Evolutionary conservation across 1,140 invertebrate species (phyloP).

Genomic region (Drosophila pandora): DNA sequence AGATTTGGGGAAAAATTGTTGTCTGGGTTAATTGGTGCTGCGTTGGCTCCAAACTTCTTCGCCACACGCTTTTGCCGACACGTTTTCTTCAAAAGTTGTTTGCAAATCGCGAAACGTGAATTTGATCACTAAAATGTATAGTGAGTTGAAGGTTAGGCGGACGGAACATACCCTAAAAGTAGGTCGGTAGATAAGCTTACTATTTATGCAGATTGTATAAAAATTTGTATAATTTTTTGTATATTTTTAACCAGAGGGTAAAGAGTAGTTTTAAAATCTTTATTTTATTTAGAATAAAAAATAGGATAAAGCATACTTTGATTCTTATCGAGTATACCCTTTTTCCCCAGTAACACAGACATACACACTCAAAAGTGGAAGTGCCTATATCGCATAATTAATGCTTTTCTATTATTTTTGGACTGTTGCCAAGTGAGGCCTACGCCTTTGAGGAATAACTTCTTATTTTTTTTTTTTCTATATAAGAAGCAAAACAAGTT

Average conservation of each 20-base stretch:
- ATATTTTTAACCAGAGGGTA: too few species aligned
- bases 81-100: conserved; percentile 28
- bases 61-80: conserved; percentile 41
- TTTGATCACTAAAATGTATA: conserved; percentile 25
- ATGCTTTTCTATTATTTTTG: conserved; percentile 43
- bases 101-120: conserved; percentile 31
- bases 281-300: too few species aligned
- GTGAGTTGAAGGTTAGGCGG: not conserved
- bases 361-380: conserved; percentile 1
- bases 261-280: too few species aligned
- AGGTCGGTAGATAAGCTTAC: not conserved
- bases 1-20: not conserved
- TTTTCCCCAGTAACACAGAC: too few species aligned
- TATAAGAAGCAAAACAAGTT: conserved; percentile 59
- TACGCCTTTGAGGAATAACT: conserved; percentile 32
- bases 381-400: conserved; percentile 46
- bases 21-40: conserved; percentile 33
- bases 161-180: conserved; percentile 13
- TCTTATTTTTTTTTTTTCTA: conserved; percentile 19
- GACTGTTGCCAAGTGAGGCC: conserved; percentile 57
- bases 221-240: not conserved
- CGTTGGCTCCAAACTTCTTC: conserved; percentile 8
- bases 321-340: not conserved
- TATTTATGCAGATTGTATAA: not conserved
- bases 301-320: too few species aligned